phyloP scores from a whole-genome alignment of 1,140 invertebrate genomes.

The Eumaeus atala region DNA sequence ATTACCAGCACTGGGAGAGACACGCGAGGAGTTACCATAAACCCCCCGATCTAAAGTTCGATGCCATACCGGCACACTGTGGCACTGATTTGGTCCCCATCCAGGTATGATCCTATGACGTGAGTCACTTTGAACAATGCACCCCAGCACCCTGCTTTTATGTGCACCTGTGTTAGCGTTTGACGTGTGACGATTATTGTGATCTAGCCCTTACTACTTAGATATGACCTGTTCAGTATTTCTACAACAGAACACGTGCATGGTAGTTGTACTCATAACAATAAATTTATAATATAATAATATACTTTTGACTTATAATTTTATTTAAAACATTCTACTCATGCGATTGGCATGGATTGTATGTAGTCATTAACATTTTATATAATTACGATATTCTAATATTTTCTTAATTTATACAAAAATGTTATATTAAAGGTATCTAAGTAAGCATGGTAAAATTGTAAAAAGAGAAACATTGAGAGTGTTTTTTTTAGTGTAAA shows the following conservation, averaged over 20 bases:
- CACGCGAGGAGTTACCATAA: slow-evolving; percentile 68
- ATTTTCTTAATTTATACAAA: slow-evolving; percentile 16
- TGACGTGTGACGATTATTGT: slow-evolving; percentile 35
- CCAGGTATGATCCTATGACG: slow-evolving; percentile 76
- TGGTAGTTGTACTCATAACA: slow-evolving; percentile 36
- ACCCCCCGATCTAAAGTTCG: slow-evolving; percentile 70
- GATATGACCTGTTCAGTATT: slow-evolving; percentile 17
- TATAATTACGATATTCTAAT: slow-evolving; percentile 6
- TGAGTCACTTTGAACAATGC: slow-evolving; percentile 46
- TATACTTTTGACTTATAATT: slow-evolving; percentile 12
- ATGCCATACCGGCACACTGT: slow-evolving; percentile 60
- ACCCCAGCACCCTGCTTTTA: slow-evolving; percentile 59
- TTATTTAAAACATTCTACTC: not conserved
- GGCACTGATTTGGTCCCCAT: slow-evolving; percentile 81
- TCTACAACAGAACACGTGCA: slow-evolving; percentile 37
- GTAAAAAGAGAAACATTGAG: slow-evolving; percentile 16
- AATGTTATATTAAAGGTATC: slow-evolving; percentile 18
- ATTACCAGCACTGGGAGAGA: slow-evolving; percentile 65
- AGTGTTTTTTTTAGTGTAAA: slow-evolving; percentile 11
- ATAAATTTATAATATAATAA: slow-evolving; percentile 10
- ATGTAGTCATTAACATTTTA: slow-evolving; percentile 12
- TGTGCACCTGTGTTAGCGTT: slow-evolving; percentile 53
- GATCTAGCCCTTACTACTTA: slow-evolving; percentile 15
- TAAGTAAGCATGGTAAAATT: slow-evolving; percentile 25
- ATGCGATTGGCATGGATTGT: slow-evolving; percentile 13